Evolutionary conservation across 2,797 vertebrate species (phyloP), one percentile per base, ranked within the genome.

Genomic region (Sebastes melanostomus): DNA sequence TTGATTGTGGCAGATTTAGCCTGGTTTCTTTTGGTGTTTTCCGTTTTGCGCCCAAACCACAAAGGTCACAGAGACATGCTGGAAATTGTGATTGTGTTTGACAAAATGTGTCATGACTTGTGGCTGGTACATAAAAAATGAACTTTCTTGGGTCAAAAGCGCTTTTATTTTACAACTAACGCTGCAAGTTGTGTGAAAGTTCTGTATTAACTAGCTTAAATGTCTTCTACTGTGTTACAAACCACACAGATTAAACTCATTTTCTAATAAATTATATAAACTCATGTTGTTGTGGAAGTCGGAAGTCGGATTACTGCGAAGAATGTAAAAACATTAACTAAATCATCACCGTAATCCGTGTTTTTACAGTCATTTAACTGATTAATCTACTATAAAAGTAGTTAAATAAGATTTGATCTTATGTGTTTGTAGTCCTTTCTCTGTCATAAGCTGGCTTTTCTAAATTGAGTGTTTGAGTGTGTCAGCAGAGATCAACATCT

Each of bases 31-130:
- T 54, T 59, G 18, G 25, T 46, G 60, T 71, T 87, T 72, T 78
- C 18, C 0, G 1, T 62, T 89, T 66, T 68, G 12, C 2, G 2
- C 22, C 75, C 18, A 82, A 86, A 85, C 78, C 65, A 29, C 58
- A 86, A 76, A 83, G 46, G 78, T 87, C 67, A 69, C 12, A 60
- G 63, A 86, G 67, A 78, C 29, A 62, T 18, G 81, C 34, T n/a
- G 66, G 59, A 67, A 60, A 22, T 13, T 59, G 36, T 62, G 80
- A 61, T 76, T 80, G 11, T 85, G 65, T 54, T 83, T 71, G 25
- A 66, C 60, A 63, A 73, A 63, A 68, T 34, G 14, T 56, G 58
- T 77, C 22, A 60, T 46, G 34, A 68, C 4, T 58, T 71, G 20
- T 5, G 14, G 38, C 38, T 55, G 6, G 20, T 68, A 32, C 12